A percentile compares a stretch with the other conserved stretches of the same genome.
Conservation (phyloP, 37 sponge, comb jelly and placozoan genomes). For the Cliona cf. orientalis region DNA sequence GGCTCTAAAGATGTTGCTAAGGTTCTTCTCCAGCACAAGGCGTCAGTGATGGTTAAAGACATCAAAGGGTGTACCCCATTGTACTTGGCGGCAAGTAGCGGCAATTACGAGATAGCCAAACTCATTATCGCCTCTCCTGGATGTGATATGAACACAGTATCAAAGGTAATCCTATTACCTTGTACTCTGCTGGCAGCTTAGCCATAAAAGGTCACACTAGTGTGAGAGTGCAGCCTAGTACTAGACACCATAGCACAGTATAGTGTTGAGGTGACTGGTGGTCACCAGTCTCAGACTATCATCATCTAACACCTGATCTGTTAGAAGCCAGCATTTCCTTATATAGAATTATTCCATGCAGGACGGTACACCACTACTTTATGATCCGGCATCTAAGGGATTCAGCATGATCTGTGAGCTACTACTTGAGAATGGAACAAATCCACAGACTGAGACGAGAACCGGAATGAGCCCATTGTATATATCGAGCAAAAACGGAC, state of each 20-base stretch:
- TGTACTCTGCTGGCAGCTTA: too few species aligned
- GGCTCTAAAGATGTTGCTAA: background rate
- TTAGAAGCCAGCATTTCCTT: background rate
- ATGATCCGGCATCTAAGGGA: conserved; percentile 21
- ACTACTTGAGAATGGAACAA: conserved; percentile 42
- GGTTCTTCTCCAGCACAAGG: conserved; percentile 13
- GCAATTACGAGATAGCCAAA: conserved; percentile 36
- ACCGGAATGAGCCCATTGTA: conserved; percentile 26
- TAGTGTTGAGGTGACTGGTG: too few species aligned
- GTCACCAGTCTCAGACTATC: background rate
- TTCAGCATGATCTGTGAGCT: conserved; percentile 26
- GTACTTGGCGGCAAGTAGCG: conserved; percentile 4
- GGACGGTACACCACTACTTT: conserved; percentile 13
- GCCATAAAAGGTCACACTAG: too few species aligned
- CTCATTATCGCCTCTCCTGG: background rate
- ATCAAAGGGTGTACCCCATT: conserved; percentile 9
- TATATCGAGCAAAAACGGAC: conserved; percentile 2
- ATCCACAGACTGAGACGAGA: background rate
- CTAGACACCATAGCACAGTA: too few species aligned
- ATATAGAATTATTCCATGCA: background rate
- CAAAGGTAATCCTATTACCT: background rate
- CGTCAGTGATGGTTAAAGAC: conserved; percentile 14
- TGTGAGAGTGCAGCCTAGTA: too few species aligned
- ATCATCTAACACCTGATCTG: background rate
- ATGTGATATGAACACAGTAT: conserved; percentile 5